Evolutionary conservation across 1,140 invertebrate genomes (phyloP), one percentile per base, ranked within the genome.

Genomic region (Drosophila pachea): DNA sequence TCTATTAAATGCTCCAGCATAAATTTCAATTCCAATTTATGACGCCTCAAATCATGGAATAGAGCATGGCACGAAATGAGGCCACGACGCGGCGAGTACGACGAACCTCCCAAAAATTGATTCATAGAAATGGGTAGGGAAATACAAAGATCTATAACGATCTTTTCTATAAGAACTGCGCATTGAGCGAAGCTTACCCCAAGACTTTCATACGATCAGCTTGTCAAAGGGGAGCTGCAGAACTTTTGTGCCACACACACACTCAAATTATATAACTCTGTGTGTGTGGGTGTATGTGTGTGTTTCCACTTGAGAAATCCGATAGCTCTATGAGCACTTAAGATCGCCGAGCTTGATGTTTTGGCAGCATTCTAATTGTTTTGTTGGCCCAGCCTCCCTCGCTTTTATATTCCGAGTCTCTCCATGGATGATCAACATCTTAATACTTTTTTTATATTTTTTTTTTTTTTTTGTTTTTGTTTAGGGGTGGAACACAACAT

Each of bases 21-120:
- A 86, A 86, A 86, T 86, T 81, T 86, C 76, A 86, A 86, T 86
- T 86, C 81, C 76, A 86, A 86, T 86, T 86, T 86, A 81, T 84
- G 65, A 83, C 68, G 79, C 76, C 79, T 76, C 5, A 73, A 73
- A 73, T 73, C 65, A 73, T 73, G 63, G 70, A 47, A 73, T 73
- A 68, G 70, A 47, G 16, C 32, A 33, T 36, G 33, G 53, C 43
- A 53, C 33, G 14, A 76, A 75, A 76, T 69, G 77, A 66, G 70
- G 70, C 55, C 74, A 76, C 45, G 50, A 11, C 55, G 16, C 45
- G 8, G 36, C 59, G 55, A 73, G 64, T 69, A 69, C 75, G 62
- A 74, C 64, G 79, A 83, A 83, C 78, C 75, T 61, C 16, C 29
- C 33, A 42, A 56, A 45, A 54, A 56, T n/a, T 8, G 62, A 73